These are phyloP conservation scores for Crenuchus spilurus DNA, from an alignment of 2,797 vertebrate genomes.

Conservation along the genomic window DNA sequence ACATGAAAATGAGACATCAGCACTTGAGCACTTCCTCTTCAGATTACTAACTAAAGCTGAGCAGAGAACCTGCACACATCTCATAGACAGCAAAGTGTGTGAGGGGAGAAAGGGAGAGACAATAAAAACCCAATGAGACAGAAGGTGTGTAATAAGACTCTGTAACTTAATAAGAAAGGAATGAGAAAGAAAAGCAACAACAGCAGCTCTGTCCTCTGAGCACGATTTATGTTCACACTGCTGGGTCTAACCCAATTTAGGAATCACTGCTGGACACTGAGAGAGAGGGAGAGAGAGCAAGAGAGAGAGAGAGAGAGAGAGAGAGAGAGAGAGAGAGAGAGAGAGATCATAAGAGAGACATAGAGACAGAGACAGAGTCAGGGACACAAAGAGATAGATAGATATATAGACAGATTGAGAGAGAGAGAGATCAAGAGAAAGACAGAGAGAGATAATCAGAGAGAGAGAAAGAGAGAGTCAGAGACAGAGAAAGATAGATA, in stretches of 20 bases:
- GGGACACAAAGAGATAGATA: not conserved
- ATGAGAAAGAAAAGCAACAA: not conserved
- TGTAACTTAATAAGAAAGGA: not conserved
- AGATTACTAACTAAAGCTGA: not conserved
- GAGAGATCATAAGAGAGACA: not conserved
- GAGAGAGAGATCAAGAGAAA: not conserved
- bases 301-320: not conserved
- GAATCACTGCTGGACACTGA: not conserved
- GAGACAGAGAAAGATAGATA: not conserved
- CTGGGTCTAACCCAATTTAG: not conserved
- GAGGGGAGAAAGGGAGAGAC: conserved; percentile 14
- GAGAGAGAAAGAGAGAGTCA: not conserved
- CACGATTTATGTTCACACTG: not conserved
- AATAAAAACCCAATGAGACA: not conserved
- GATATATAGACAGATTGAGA: not conserved
- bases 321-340: not conserved
- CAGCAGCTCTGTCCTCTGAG: conserved; percentile 9
- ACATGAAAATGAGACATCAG: not conserved
- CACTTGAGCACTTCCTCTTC: conserved; percentile 15
- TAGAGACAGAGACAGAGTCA: not conserved
- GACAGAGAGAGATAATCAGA: not conserved
- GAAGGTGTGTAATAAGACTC: conserved; percentile 1
- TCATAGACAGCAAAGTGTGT: no score
- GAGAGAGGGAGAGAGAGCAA: not conserved
- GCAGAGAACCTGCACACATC: no score